These are phyloP conservation scores for Neogobius melanostomus DNA, from an alignment of 2,113 vertebrate species.

Conservation along the genomic window DNA sequence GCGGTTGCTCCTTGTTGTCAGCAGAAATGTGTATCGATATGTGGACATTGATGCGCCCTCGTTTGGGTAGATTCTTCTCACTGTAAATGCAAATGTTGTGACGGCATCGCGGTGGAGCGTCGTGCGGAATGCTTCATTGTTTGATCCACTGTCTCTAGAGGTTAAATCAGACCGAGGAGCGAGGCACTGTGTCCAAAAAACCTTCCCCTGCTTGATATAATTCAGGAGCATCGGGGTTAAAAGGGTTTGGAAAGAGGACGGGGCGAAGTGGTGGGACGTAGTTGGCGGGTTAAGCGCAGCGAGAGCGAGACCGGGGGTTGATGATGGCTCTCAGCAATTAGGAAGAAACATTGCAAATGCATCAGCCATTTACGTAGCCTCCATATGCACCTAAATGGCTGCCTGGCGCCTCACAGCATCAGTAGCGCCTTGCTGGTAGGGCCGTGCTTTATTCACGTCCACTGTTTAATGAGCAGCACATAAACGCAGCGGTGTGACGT, in stretches of 20 bases:
- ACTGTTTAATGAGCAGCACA: conserved; percentile 33
- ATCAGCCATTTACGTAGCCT: conserved; percentile 84
- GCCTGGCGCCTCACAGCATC: conserved; percentile 66
- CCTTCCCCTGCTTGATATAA: conserved; percentile 11
- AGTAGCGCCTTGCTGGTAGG: conserved; percentile 37
- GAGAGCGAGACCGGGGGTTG: conserved; percentile 53
- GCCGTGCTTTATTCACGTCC: conserved; percentile 30
- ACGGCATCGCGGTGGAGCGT: conserved; percentile 38
- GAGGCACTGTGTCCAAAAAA: conserved; percentile 26
- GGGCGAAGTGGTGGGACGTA: conserved; percentile 18
- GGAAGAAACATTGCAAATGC: conserved; percentile 76
- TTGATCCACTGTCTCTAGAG: conserved; percentile 79
- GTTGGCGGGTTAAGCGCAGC: conserved; percentile 34
- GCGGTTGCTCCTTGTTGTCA: conserved; percentile 1
- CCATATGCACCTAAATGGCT: conserved; percentile 83
- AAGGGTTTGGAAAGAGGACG: conserved; percentile 10
- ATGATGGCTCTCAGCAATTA: conserved; percentile 76
- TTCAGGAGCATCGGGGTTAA: conserved; percentile 18
- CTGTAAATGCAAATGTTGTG: conserved; percentile 25
- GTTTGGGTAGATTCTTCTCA: background rate
- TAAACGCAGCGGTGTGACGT: conserved; percentile 51
- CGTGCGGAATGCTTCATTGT: conserved; percentile 75
- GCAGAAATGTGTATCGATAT: background rate
- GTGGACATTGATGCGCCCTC: background rate
- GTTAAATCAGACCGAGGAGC: conserved; percentile 69